Evolutionary conservation across 2,888 invertebrate species (phyloP), one percentile per base, ranked within the genome.

Genomic region (Tromatobia lineatoria): DNA sequence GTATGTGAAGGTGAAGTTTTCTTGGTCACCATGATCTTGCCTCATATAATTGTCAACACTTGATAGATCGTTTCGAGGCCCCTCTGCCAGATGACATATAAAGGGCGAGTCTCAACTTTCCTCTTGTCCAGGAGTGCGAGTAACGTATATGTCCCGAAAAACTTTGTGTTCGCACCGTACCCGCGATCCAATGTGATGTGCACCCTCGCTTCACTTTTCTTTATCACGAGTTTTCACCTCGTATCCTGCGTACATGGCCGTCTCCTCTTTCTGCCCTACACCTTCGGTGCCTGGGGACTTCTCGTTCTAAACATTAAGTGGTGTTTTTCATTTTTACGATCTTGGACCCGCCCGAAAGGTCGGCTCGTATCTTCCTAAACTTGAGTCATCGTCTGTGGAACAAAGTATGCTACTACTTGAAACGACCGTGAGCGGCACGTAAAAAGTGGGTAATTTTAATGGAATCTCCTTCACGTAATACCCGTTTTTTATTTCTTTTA

Each of bases 161-260:
- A 76, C 75, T 76, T 66, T 76, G 75, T 64, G 52, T 64, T 52
- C 34, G 34, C 64, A 29, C 47, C 47, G 34, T 38, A 34, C 54
- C 64, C 73, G 59, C 45, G 59, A 45, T 61, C 70, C 70, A 73
- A 54, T 59, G 69, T 85, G 80, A 83, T 80, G 80, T 80, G 80
- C 73, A 78, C 69, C 83, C 80, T 85, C 83, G 85, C 69, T 75
- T 82, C 42, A 82, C 73, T 80, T 82, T 80, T 70, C 70, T 76
- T 76, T 70, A 76, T 45, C 61, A 52, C 25, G 42, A 54, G 67
- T 82, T 82, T 66, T 71, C 64, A 76, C 57, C 52, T 69, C 54
- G 57, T 47, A 18, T 42, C 25, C 52, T 57, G 67, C 66, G 29
- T 75, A 69, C 69, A 76, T 50, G 59, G 11, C 54, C 54, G 20